These are phyloP conservation scores for Lydus trimaculatus DNA, from an alignment of 2,888 invertebrate species.

Conservation along the genomic window DNA sequence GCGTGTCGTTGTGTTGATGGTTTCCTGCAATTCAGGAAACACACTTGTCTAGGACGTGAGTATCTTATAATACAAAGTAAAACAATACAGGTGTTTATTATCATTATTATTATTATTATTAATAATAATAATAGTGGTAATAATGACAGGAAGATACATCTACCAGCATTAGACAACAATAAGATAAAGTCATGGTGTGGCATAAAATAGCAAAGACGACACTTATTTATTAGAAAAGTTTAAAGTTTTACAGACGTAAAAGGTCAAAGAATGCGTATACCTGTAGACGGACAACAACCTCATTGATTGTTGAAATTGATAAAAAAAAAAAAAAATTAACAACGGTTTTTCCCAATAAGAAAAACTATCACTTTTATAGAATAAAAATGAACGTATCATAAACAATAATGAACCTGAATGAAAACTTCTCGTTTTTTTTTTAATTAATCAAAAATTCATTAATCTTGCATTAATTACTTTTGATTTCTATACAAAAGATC, in stretches of 20 bases:
- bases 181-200: neutral
- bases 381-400: neutral
- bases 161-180: neutral
- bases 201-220: neutral
- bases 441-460: neutral
- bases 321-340: neutral
- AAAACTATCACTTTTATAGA: neutral
- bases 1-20: slow-evolving; percentile 86
- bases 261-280: neutral
- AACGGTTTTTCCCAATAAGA: neutral
- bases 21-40: slow-evolving; percentile 85
- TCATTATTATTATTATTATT: neutral
- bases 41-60: slow-evolving; percentile 92
- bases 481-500: too few species aligned
- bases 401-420: neutral
- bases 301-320: neutral
- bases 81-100: slow-evolving; percentile 4
- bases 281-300: slow-evolving; percentile 22
- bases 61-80: slow-evolving; percentile 47
- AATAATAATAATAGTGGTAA: neutral
- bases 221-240: neutral
- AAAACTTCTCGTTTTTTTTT: neutral
- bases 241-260: neutral
- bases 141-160: neutral
- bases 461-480: too few species aligned